These are phyloP conservation scores for Anaspis maculata DNA, from an alignment of 2,888 invertebrate genomes.

Conservation along the genomic window DNA sequence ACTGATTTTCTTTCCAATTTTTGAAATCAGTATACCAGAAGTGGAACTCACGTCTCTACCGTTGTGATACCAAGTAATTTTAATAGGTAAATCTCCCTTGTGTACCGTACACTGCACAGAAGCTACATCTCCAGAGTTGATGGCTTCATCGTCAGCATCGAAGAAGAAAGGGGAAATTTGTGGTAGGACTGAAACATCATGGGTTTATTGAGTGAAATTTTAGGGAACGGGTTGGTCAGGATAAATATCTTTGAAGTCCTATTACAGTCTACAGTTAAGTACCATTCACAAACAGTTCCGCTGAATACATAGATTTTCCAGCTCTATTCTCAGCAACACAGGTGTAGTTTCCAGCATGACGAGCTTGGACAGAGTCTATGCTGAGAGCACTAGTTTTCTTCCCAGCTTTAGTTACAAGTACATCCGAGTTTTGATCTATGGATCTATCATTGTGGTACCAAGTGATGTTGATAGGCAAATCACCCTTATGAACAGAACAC, in stretches of 20 bases:
- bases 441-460: conserved; percentile 55
- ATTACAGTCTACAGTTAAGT: no score
- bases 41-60: conserved; percentile 45
- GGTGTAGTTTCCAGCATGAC: conserved; percentile 50
- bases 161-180: conserved; percentile 37
- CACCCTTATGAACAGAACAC: conserved; percentile 69
- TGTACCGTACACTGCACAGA: conserved; percentile 60
- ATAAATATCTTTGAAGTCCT: no score
- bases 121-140: conserved; percentile 60
- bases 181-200: conserved; percentile 27
- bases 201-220: conserved; percentile 40
- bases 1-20: conserved; percentile 49
- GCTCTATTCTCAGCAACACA: conserved; percentile 51
- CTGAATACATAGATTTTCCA: conserved; percentile 56
- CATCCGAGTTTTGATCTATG: conserved; percentile 44
- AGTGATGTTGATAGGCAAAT: conserved; percentile 63
- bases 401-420: conserved; percentile 49
- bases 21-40: conserved; percentile 41
- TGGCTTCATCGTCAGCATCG: conserved; percentile 48
- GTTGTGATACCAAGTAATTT: conserved; percentile 66
- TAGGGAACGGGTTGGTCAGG: no score
- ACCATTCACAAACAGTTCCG: conserved; percentile 63
- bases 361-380: conserved; percentile 49
- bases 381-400: conserved; percentile 54
- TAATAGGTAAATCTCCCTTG: conserved; percentile 68